These are phyloP conservation scores for Scyliorhinus canicula DNA, from an alignment of 2,797 vertebrate species.

Conservation along the genomic window DNA sequence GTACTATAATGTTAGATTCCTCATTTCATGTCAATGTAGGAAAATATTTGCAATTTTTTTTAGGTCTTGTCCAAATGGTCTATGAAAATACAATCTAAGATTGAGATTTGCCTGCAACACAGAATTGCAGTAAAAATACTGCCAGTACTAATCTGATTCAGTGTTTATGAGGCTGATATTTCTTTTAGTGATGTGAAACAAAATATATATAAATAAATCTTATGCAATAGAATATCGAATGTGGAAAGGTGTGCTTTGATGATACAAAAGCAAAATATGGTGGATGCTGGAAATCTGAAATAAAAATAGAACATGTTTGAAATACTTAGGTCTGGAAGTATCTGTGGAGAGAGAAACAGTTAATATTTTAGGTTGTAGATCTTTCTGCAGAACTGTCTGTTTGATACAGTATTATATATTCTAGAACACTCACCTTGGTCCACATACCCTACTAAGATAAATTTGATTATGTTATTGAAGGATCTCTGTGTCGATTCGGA, in stretches of 20 bases:
- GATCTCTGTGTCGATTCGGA: no score
- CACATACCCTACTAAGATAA: neutral
- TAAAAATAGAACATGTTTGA: neutral
- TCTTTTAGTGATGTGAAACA: neutral
- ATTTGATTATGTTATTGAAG: neutral
- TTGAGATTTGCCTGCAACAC: neutral
- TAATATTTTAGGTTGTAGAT: neutral
- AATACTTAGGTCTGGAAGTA: neutral
- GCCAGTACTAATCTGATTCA: neutral
- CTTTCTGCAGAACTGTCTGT: neutral
- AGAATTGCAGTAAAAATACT: neutral
- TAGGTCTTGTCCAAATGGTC: neutral
- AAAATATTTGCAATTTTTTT: neutral
- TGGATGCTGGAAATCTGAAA: neutral
- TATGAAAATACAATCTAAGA: neutral
- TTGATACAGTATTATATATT: neutral
- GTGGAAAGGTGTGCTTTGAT: neutral
- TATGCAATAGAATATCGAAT: neutral
- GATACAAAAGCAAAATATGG: neutral
- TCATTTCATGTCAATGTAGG: neutral
- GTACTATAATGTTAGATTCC: neutral
- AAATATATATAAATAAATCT: neutral
- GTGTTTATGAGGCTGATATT: neutral
- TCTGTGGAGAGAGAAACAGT: neutral
- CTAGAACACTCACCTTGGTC: neutral